Evolutionary conservation across 2,113 vertebrate genomes (phyloP), one percentile per base, ranked within the genome.

Genomic region (Trachemys scripta): DNA sequence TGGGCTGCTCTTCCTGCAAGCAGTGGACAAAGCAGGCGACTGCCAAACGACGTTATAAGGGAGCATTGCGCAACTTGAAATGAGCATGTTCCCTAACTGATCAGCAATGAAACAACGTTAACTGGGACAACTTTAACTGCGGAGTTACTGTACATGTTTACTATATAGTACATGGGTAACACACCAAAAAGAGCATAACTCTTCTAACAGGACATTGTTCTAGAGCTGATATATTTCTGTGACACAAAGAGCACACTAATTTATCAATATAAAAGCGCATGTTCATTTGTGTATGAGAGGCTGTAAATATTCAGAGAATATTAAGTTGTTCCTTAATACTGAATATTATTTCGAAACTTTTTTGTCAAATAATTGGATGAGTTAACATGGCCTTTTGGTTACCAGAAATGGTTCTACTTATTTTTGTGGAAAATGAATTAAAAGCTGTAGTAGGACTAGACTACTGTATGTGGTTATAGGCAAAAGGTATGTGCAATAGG

Each of bases 361-460:
- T 38, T 2, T 10, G 24, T 57, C 81, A 82, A 22, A 0, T 54
- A 11, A 5, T 6, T 35, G 14, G 31, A 65, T 65, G 31, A 65
- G 3, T 54, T 69, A 69, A 78, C 1, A 3, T 25, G 2, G 5
- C 35, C 72, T 51, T 38, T 87, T 81, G 57, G 11, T 27, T 22
- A 78, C 29, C 6, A 8, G 76, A 57, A 89, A 83, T 22, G 10
- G 9, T n/a, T n/a, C 11, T 5, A 8, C 38, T 25, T 13, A 1
- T 25, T 56, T 90, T 81, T 20, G 16, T 75, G 69, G 35, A 69
- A 69, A n/a, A 47, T 90, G 25, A 82, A 9, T 31, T 12, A 1
- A 0, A 3, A 49, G 35, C 31, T 81, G 19, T 0, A 47, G 19
- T 0, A 47, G 19, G 16, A 4, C 65, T 69, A n/a, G 13, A n/a